Base-by-base conservation (phyloP, 2,888 invertebrate species). In the Drosophila kokeensis region DNA sequence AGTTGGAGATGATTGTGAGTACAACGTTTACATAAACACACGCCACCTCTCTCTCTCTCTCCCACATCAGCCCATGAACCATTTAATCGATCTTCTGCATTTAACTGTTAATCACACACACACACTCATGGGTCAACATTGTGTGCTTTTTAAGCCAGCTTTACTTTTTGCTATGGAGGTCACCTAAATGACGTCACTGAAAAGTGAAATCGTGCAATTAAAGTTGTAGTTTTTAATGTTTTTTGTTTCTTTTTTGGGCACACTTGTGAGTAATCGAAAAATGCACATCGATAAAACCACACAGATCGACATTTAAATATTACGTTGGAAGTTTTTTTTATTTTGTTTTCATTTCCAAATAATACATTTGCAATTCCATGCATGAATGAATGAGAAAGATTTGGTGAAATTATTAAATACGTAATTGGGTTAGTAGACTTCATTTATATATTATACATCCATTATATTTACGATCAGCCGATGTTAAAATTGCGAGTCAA, bases 1-100 rank as follows among this genome's bases (percentile, higher is more conserved):
- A 94, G 99, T 99, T 94, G 99, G 99, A 94, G 99, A 99, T 95
- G 99, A 99, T 95, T 96, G 92, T 92, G 82, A 92, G 92, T 92
- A 91, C 1, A 45, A 45, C 24, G 24, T 15, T 42, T 13, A 24
- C 32, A 45, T 4, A 21, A 34, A 29, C 11, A 38, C 21, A 50
- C 32, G 40, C 32, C 45, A 36, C 11, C 27, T 42, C 30, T 30
- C 8, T 15, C 13, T 52, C 11, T 18, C 29, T 8, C n/a, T 5
- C 7, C 8, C 42, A 11, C 38, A 11, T 13, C 27, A 13, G 4
- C 32, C 8, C 29, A 30, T n/a, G n/a, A 15, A 45, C 32, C 36
- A 30, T n/a, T 32, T 32, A 18, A 29, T 55, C 24, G 50, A 55
- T 45, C 21, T 29, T 27, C 29, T n/a, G 27, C 27, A 27, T 49